Conservation (phyloP, 37 sponge, comb jelly and placozoan species). For the Sycon ciliatum region DNA sequence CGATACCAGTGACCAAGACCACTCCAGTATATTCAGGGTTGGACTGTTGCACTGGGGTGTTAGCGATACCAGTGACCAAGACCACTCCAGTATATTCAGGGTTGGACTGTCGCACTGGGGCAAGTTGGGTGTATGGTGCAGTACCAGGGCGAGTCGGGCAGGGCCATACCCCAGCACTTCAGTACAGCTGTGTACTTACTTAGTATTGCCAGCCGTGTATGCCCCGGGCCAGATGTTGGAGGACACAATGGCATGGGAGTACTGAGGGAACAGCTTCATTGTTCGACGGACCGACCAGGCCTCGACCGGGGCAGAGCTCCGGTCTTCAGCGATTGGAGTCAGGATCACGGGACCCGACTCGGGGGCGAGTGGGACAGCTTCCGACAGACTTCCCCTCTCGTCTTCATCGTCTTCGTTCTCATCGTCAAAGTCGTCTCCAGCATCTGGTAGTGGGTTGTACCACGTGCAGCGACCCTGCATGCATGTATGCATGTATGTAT, state of each 20-base stretch:
- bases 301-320: conserved; percentile 73
- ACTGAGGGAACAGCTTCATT: conserved; percentile 69
- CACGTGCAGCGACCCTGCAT: conserved; percentile 86
- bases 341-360: conserved; percentile 91
- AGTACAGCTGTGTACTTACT: conserved; percentile 30
- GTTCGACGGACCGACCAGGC: conserved; percentile 82
- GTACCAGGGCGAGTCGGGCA: no score
- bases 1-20: no score
- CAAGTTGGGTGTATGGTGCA: no score
- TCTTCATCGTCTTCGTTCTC: conserved; percentile 85
- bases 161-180: no score
- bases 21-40: no score
- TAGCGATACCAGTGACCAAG: no score
- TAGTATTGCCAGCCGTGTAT: conserved; percentile 54
- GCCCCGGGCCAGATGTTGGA: conserved; percentile 99
- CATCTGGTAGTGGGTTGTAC: conserved; percentile 93
- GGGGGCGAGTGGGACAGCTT: conserved; percentile 86
- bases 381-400: conserved; percentile 81
- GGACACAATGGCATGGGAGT: conserved; percentile 66
- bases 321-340: conserved; percentile 75
- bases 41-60: no score
- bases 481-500: neutral
- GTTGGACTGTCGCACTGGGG: no score
- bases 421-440: conserved; percentile 94
- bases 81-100: no score